Base-by-base conservation (phyloP, 23 tunicate species). In the Phallusia fumigata region DNA sequence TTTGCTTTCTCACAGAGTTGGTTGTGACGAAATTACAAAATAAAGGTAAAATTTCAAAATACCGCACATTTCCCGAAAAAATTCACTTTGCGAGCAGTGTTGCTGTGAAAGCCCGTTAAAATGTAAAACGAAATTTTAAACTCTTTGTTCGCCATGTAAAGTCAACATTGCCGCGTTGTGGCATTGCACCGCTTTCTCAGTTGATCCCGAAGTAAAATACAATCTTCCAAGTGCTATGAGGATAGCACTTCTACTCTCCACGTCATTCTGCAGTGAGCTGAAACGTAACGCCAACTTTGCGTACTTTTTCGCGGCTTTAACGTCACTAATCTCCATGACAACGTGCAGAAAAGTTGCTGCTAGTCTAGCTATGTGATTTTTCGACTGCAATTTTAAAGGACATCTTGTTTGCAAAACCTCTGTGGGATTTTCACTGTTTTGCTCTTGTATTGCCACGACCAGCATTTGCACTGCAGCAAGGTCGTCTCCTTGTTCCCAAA, bases 281-380 rank as follows among this genome's bases (percentile, higher is more conserved):
- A 58, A 21, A 22, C 26, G 28, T 16, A 58, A 58, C 13, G 69
- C 69, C 69, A 58, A 21, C 28, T 58, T 58, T 6, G 69, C 69
- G 13, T 58, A 58, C 69, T 24, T 58, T 6, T 6, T 58, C 26
- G 69, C 69, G 3, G 69, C 28, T 58, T 58, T 58, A 24, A 13
- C 16, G 69, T 58, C 69, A 58, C 69, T 24, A 24, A 58, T 58
- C 28, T 58, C 69, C 69, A 58, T 58, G 69, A 58, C 69, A 58
- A 58, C 69, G 69, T 13, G 69, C 1, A 24, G 5, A 58, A 24
- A 1, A 22, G 69, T 58, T 58, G 69, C 69, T 22, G 69, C 69
- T 21, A 58, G 69, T 24, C 69, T 58, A 16, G 69, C 3, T 58
- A 58, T 58, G 8, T 58, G 69, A 6, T 22, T n/a, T n/a, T n/a